Evolutionary conservation across 2,113 vertebrate species (phyloP).

Genomic region (Siniperca knerii): DNA sequence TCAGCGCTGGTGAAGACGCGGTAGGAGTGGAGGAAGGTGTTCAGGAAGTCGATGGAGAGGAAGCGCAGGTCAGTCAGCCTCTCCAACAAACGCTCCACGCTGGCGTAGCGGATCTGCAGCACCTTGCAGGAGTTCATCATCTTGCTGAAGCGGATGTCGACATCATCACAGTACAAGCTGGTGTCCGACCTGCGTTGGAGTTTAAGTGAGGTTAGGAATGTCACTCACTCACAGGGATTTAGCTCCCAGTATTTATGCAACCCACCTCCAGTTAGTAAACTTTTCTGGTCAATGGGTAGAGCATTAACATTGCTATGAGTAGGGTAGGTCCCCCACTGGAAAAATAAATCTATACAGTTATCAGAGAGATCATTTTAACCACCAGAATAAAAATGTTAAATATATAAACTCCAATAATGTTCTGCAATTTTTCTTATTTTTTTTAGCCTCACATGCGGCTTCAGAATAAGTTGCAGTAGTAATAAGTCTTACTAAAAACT

Average conservation of each 20-base stretch:
- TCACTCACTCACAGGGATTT: slow-evolving; percentile 11
- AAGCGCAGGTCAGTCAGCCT: slow-evolving; percentile 95
- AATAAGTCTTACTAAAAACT: not conserved
- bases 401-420: not conserved
- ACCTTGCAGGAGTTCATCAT: slow-evolving; percentile 99
- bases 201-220: slow-evolving; percentile 14
- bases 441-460: not conserved
- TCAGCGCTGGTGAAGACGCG: slow-evolving; percentile 94
- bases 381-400: not conserved
- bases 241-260: not conserved
- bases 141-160: slow-evolving; percentile 99
- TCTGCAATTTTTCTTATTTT: not conserved
- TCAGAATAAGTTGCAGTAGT: not conserved
- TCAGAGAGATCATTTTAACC: not conserved
- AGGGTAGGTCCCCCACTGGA: not conserved
- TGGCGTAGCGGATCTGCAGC: slow-evolving; percentile 98
- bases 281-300: not conserved
- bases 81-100: slow-evolving; percentile 94
- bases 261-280: not conserved
- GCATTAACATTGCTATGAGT: slow-evolving; percentile 1
- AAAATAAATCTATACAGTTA: not conserved
- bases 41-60: slow-evolving; percentile 98
- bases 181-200: slow-evolving; percentile 91
- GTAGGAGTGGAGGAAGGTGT: slow-evolving; percentile 98
- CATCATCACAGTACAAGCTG: slow-evolving; percentile 97